Base-by-base conservation (phyloP, 1,140 invertebrate genomes). In the Coenobita brevimanus region DNA sequence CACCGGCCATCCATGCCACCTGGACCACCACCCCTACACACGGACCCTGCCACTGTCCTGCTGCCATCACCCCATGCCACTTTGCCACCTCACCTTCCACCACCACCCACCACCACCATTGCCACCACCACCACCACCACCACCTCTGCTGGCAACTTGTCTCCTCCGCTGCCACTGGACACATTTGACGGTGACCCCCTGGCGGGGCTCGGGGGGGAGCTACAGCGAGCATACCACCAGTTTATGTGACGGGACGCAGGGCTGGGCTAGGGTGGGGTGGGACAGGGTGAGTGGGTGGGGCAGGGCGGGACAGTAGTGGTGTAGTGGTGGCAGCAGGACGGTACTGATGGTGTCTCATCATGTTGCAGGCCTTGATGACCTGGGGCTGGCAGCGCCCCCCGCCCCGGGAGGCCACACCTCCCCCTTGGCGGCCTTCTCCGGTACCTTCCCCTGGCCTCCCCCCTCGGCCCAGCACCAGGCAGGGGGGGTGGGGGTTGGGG, bases 221-320 rank as follows among this genome's bases (percentile, higher is more conserved):
- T 82, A 27, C 85, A 87, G 64, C 85, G 78, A 21, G 78, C 85
- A 27, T 87, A 80, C 46, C 85, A 87, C 24, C 85, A 80, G 64
- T 87, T 87, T 62, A 87, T 87, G 85, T 87, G 85, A 87, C 75
- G 76, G 85, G 85, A 64, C 85, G 69, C 80, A 67, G 86, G 24
- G 83, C 41, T 57, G 84, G 84, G 75, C 76, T 4, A 21, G 83
- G 83, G 71, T 4, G 50, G 71, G 83, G 71, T 60, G 41, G 60
- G 75, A 75, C 21, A n/a, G 76, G 76, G 43, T 2, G 3, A 0
- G 3, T 27, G 64, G 57, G 24, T 13, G 10, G 57, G 21, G 33
- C 4, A 36, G 57, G 27, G 27, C 17, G 54, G 33, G 79, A 30
- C 27, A 50, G 33, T 24, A 38, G 36, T 50, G 36, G 38, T 24